Conservation (phyloP, 1,140 invertebrate species). For the Heterodera schachtii region DNA sequence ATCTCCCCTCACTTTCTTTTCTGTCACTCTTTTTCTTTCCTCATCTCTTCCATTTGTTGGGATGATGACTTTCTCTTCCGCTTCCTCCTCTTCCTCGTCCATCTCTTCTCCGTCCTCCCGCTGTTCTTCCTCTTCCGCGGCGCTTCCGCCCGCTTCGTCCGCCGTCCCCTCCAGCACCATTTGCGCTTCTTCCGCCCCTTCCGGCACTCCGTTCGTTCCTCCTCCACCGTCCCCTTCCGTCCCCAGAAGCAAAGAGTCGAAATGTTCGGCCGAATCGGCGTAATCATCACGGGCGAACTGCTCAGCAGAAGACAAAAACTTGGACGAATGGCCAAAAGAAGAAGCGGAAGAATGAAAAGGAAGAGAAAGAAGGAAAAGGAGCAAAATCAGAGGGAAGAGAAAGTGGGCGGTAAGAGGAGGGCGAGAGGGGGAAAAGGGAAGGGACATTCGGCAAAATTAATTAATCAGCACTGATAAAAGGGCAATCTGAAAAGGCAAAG, state of each 20-base stretch:
- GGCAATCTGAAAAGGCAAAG: too few relatives aligned
- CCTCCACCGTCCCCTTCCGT: too few relatives aligned
- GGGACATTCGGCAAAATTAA: too few relatives aligned
- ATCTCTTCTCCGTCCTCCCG: background rate
- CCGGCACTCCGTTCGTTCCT: background rate
- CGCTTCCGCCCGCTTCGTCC: background rate
- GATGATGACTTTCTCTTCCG: too few relatives aligned
- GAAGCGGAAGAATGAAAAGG: background rate
- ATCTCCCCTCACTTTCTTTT: background rate
- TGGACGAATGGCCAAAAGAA: background rate
- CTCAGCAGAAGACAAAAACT: background rate
- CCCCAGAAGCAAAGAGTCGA: background rate
- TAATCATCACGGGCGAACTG: too few relatives aligned
- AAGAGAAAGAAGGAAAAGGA: background rate
- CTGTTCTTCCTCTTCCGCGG: background rate
- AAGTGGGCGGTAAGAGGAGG: background rate
- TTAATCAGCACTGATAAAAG: too few relatives aligned
- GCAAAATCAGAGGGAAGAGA: background rate
- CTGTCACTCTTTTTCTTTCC: background rate
- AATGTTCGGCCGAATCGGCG: background rate
- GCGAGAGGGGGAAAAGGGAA: too few relatives aligned
- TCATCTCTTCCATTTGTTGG: too few relatives aligned
- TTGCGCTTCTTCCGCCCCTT: background rate
- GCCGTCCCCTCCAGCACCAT: constrained; percentile 1
- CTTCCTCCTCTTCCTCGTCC: background rate